Evolutionary conservation across 2,797 vertebrate species (phyloP).

Genomic region (Danio kyathit): DNA sequence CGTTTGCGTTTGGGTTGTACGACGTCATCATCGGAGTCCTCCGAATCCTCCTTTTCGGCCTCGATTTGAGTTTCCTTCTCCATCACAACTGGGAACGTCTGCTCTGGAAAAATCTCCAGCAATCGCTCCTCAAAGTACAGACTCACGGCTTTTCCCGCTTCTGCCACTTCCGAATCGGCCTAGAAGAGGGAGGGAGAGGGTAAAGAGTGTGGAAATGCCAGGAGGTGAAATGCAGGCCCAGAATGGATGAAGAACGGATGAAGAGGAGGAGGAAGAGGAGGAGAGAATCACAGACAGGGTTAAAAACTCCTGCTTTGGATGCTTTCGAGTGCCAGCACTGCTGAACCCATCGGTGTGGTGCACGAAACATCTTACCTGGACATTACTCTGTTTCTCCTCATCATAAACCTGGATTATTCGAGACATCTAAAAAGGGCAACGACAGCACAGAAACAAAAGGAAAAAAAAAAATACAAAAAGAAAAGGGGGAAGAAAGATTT

Average conservation of each 20-base stretch:
- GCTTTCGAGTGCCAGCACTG: slow-evolving; percentile 62
- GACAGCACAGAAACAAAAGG: slow-evolving; percentile 87
- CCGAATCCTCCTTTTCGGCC: slow-evolving; percentile 82
- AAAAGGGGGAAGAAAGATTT: slow-evolving; percentile 80
- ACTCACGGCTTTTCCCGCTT: slow-evolving; percentile 93
- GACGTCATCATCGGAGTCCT: slow-evolving; percentile 96
- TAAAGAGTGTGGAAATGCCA: slow-evolving; percentile 50
- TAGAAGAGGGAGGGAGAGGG: slow-evolving; percentile 69
- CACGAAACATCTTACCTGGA: slow-evolving; percentile 94
- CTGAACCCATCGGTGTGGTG: slow-evolving; percentile 86
- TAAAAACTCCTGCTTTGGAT: slow-evolving; percentile 53
- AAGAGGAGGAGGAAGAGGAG: slow-evolving; percentile 70
- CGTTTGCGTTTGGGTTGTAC: slow-evolving; percentile 95
- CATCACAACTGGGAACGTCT: slow-evolving; percentile 89
- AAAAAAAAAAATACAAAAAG: slow-evolving; percentile 86
- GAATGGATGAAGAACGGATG: slow-evolving; percentile 60
- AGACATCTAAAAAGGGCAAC: slow-evolving; percentile 99
- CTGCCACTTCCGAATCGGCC: slow-evolving; percentile 98
- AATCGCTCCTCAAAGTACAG: slow-evolving; percentile 96
- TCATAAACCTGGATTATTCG: slow-evolving; percentile 99
- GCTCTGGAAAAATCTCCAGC: slow-evolving; percentile 90
- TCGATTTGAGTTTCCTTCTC: slow-evolving; percentile 83
- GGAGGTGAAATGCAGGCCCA: slow-evolving; percentile 57
- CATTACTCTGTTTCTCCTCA: slow-evolving; percentile 99
- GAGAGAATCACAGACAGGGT: slow-evolving; percentile 82